phyloP scores from a whole-genome alignment of 2,888 invertebrate species.

The Panorpa germanica region DNA sequence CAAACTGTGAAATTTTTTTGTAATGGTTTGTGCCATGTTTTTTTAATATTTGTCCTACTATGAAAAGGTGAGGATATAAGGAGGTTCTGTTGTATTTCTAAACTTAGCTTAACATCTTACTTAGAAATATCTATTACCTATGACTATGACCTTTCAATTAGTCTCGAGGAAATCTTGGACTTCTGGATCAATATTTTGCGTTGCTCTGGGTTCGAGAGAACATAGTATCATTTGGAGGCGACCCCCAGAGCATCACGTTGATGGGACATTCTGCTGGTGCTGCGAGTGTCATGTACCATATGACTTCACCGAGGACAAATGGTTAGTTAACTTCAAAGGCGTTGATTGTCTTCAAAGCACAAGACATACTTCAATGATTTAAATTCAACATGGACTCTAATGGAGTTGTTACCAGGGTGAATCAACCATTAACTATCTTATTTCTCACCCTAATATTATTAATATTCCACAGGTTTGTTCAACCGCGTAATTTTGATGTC shows the following conservation, averaged over 20 bases:
- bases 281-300: slow-evolving; percentile 43
- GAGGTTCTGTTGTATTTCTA: too few species aligned
- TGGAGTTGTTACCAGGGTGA: too few species aligned
- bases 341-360: slow-evolving; percentile 5
- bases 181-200: slow-evolving; percentile 71
- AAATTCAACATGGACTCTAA: slow-evolving; percentile 10
- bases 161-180: slow-evolving; percentile 66
- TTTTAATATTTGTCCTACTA: too few species aligned
- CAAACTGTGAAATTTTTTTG: too few species aligned
- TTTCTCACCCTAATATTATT: too few species aligned
- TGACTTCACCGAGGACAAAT: slow-evolving; percentile 42
- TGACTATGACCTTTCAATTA: too few species aligned
- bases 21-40: too few species aligned
- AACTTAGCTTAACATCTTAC: too few species aligned
- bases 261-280: slow-evolving; percentile 70
- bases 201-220: slow-evolving; percentile 60
- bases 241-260: slow-evolving; percentile 56
- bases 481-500: slow-evolving; percentile 52
- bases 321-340: too few species aligned
- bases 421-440: too few species aligned
- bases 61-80: too few species aligned
- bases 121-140: too few species aligned
- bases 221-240: slow-evolving; percentile 62
- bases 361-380: not conserved
- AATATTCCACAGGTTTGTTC: slow-evolving; percentile 31